phyloP scores from a whole-genome alignment of 2,113 vertebrate species.

The Motacilla tschutschensis region DNA sequence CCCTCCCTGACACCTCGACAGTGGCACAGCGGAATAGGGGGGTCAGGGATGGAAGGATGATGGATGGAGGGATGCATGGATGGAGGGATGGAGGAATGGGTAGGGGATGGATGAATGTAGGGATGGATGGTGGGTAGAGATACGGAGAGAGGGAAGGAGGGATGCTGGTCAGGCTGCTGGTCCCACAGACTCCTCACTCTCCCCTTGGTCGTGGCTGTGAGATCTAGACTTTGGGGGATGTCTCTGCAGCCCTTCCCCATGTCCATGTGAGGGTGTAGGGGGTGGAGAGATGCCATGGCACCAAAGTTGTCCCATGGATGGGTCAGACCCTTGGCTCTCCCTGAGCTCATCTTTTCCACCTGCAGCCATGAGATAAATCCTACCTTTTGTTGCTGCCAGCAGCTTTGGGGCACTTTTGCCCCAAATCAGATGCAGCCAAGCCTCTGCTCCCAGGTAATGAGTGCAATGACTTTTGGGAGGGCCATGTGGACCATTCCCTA shows the following conservation, averaged over 20 bases:
- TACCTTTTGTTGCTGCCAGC: not conserved
- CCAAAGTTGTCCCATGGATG: not conserved
- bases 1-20: not conserved
- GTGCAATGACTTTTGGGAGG: accelerated
- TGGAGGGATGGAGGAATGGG: not conserved
- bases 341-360: not conserved
- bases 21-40: not conserved
- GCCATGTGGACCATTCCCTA: not conserved
- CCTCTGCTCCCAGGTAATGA: not conserved
- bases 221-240: not conserved
- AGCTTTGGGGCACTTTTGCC: not conserved
- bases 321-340: not conserved
- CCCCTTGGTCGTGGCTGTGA: not conserved
- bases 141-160: not conserved
- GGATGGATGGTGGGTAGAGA: not conserved
- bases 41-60: not conserved
- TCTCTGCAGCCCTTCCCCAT: not conserved
- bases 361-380: not conserved
- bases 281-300: not conserved
- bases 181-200: not conserved
- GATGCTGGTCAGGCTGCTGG: not conserved
- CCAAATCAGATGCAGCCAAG: not conserved
- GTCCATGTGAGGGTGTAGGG: not conserved
- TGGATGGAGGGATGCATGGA: too few species aligned
- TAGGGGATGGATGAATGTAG: not conserved